Conservation (phyloP, 2,888 invertebrate species). For the Nemapogon koenigi region DNA sequence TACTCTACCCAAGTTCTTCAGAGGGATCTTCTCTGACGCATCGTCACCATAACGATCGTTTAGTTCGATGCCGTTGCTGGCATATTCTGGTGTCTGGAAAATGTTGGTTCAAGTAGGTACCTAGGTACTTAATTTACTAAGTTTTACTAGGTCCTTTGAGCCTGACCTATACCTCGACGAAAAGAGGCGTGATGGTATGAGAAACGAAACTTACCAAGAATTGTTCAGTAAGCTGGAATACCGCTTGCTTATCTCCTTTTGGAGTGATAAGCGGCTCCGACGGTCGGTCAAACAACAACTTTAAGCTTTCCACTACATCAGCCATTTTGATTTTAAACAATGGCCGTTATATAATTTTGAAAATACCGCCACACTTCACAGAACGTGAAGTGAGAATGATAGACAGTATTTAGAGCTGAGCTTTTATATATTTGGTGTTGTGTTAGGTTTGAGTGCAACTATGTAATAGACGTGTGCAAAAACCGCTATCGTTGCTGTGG, state of each 20-base stretch:
- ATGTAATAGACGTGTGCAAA: neutral
- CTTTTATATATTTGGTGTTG: conserved; percentile 20
- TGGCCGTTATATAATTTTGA: conserved; percentile 6
- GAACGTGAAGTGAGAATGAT: conserved; percentile 40
- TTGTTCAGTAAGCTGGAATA: conserved; percentile 67
- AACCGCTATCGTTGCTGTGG: too few relatives aligned
- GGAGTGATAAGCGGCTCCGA: conserved; percentile 67
- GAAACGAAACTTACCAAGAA: conserved; percentile 63
- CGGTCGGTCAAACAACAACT: conserved; percentile 66
- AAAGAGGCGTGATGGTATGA: too few relatives aligned
- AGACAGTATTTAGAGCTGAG: conserved; percentile 2
- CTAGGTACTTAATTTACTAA: too few relatives aligned
- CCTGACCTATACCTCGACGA: too few relatives aligned
- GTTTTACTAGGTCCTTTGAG: too few relatives aligned
- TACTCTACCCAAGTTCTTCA: conserved; percentile 53
- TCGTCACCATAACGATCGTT: conserved; percentile 68
- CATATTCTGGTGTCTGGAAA: conserved; percentile 34
- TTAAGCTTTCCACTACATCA: conserved; percentile 26
- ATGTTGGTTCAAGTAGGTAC: too few relatives aligned
- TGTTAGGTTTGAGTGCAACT: neutral
- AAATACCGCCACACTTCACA: conserved; percentile 36
- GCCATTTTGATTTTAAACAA: conserved; percentile 27
- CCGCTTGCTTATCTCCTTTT: conserved; percentile 64
- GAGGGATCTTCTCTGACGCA: conserved; percentile 52
- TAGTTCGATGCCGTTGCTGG: conserved; percentile 62